Evolutionary conservation across 2,113 vertebrate genomes (phyloP).

Genomic region (Corythornis madagascariensis): DNA sequence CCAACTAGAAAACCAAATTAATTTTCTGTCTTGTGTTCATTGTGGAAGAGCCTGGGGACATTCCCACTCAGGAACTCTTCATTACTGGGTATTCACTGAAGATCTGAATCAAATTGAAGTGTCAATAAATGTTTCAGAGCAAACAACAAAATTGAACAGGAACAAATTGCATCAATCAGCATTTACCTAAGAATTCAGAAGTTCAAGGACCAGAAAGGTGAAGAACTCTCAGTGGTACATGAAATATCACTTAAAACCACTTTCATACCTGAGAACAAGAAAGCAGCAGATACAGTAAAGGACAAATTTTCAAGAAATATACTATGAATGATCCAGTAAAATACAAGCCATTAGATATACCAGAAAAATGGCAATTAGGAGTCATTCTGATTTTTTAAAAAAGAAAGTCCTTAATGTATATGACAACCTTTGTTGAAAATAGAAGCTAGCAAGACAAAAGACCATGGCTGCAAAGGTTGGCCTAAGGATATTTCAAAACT

Average conservation of each 20-base stretch:
- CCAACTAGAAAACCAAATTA: neutral
- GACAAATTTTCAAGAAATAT: neutral
- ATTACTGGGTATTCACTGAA: neutral
- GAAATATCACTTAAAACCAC: neutral
- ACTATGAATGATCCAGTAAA: neutral
- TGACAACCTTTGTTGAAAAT: neutral
- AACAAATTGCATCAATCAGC: conserved; percentile 8
- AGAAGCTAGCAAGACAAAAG: neutral
- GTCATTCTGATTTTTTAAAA: neutral
- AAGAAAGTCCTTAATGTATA: neutral
- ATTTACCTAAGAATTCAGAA: neutral
- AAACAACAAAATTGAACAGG: neutral
- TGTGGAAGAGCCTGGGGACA: neutral
- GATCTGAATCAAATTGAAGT: neutral
- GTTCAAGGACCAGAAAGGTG: neutral
- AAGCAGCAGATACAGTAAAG: neutral
- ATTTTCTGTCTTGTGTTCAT: neutral
- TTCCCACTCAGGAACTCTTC: neutral
- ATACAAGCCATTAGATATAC: neutral
- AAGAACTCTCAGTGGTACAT: neutral
- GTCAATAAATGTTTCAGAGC: neutral
- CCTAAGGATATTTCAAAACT: neutral
- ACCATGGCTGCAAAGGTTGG: neutral
- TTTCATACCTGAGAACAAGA: neutral
- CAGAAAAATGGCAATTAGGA: neutral